Base-by-base conservation (phyloP, 1,140 invertebrate genomes). In the Camponotus floridanus region DNA sequence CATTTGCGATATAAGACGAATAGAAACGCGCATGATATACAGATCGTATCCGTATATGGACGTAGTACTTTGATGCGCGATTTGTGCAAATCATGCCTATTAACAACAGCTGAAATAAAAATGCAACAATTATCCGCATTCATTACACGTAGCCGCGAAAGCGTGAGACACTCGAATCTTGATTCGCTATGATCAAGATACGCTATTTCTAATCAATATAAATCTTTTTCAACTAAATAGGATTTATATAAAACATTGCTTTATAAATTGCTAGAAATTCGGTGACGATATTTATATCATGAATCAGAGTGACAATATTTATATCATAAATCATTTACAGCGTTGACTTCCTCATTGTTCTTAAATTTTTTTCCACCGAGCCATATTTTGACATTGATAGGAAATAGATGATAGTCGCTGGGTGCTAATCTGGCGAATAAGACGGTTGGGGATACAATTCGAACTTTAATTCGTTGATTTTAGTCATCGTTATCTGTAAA, bases 21-120 rank as follows among this genome's bases (percentile, higher is more conserved):
- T 74, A 36, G 26, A 55, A 51, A 36, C 11, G n/a, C 18, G 51
- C 21, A 26, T 55, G 13, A 51, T 51, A 51, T 51, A 15, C 48
- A 18, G 48, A 18, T 51, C 18, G 0, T 64, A 8, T 55, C 4
- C 11, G 4, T 61, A 55, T 31, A 21, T 13, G 26, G 26, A 36
- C 13, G 33, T 74, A 31, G 18, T 18, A 11, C 11, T 3, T 57
- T 55, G 0, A n/a, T 39, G 48, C n/a, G 31, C 57, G 31, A 18
- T 21, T 74, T 57, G 11, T 74, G 48, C 48, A 36, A 74, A 74
- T 57, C 48, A 55, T 74, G 21, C 8, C 18, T 71, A 51, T 71
- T 71, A 71, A 71, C 15, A 51, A 26, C 55, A 31, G 31, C 31
- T 33, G 18, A 73, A 55, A 73, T 7, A 55, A 57, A 73, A 73